Evolutionary conservation across 2,797 vertebrate genomes (phyloP).

Genomic region (Melanotaenia nigrans): DNA sequence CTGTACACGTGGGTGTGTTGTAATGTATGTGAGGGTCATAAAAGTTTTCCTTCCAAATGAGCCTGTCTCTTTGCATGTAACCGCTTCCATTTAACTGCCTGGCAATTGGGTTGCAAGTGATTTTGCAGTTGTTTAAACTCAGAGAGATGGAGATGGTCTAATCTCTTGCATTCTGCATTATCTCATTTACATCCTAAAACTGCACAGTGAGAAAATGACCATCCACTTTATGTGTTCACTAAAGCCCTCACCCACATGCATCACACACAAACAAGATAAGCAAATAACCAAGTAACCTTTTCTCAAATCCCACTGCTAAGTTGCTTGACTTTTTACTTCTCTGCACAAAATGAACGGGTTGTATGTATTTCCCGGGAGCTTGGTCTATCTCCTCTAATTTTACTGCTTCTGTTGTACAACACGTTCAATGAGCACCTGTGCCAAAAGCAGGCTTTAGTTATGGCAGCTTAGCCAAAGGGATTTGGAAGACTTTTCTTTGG

Average conservation of each 20-base stretch:
- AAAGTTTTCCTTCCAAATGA: slow-evolving; percentile 23
- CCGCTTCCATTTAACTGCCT: slow-evolving; percentile 30
- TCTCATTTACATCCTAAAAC: slow-evolving; percentile 59
- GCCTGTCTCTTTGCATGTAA: slow-evolving; percentile 28
- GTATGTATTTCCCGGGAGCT: slow-evolving; percentile 35
- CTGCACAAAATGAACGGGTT: slow-evolving; percentile 41
- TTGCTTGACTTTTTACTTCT: slow-evolving; percentile 56
- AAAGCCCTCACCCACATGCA: slow-evolving; percentile 10
- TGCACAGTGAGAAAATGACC: slow-evolving; percentile 48
- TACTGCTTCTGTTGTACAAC: slow-evolving; percentile 61
- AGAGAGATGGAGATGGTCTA: slow-evolving; percentile 23
- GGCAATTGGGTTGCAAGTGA: slow-evolving; percentile 42
- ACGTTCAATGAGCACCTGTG: slow-evolving; percentile 48
- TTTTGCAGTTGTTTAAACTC: slow-evolving; percentile 44
- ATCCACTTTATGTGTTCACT: slow-evolving; percentile 32
- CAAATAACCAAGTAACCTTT: slow-evolving; percentile 68
- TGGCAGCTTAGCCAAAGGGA: slow-evolving; percentile 70
- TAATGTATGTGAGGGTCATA: slow-evolving; percentile 1
- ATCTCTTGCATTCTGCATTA: slow-evolving; percentile 38
- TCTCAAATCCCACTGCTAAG: slow-evolving; percentile 60
- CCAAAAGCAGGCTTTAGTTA: slow-evolving; percentile 67
- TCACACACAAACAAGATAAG: slow-evolving; percentile 49
- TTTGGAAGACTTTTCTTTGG: slow-evolving; percentile 66
- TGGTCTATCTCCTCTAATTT: slow-evolving; percentile 49
- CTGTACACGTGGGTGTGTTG: background rate